Conservation (phyloP, 2,113 vertebrate species). For the Mesoclemmys tuberculata region DNA sequence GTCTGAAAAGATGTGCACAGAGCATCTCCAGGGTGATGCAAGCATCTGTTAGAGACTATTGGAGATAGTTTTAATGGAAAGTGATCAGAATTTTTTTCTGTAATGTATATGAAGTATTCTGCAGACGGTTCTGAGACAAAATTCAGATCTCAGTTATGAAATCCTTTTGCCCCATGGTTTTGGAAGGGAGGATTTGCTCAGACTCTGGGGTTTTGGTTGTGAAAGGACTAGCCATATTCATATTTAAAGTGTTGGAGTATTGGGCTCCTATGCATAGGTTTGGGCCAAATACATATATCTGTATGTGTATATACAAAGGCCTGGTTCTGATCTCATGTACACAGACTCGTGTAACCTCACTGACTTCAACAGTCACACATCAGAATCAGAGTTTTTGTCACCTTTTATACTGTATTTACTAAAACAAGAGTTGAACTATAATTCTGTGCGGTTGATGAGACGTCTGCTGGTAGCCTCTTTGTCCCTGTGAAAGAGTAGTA, state of each 20-base stretch:
- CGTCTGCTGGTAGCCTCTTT: neutral
- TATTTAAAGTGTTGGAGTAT: neutral
- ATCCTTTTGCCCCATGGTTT: neutral
- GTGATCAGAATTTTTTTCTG: neutral
- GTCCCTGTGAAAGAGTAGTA: neutral
- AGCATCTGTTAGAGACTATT: neutral
- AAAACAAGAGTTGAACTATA: no score
- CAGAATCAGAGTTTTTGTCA: neutral
- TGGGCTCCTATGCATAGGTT: neutral
- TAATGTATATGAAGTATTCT: neutral
- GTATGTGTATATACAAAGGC: neutral
- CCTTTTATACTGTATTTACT: neutral
- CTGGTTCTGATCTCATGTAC: neutral
- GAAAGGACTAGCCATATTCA: neutral
- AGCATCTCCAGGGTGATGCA: neutral
- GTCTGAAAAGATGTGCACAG: neutral
- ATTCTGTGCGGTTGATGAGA: no score
- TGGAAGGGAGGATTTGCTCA: neutral
- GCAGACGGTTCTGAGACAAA: neutral
- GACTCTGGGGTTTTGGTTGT: neutral
- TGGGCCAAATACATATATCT: neutral
- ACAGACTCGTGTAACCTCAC: neutral
- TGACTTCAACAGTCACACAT: neutral
- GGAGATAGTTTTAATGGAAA: no score
- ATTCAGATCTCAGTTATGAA: neutral